Evolutionary conservation across 2,888 invertebrate genomes (phyloP).

Genomic region (Anorthoa munda): DNA sequence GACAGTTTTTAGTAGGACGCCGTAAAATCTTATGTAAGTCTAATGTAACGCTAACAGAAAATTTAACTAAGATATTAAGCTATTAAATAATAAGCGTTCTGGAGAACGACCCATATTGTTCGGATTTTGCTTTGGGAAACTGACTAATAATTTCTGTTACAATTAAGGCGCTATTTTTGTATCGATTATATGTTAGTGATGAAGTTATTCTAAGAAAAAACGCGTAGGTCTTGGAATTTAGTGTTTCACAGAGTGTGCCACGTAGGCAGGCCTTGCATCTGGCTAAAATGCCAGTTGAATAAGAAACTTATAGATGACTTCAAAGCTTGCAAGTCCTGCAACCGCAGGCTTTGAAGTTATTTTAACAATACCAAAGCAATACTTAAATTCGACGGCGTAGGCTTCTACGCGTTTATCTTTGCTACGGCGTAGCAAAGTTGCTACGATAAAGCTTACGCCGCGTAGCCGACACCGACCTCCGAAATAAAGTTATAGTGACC

Average conservation of each 20-base stretch:
- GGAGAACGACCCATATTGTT: slow-evolving; percentile 34
- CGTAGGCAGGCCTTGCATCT: not conserved
- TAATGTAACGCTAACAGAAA: slow-evolving; percentile 71
- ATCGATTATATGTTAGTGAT: too few relatives aligned
- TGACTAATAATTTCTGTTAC: not conserved
- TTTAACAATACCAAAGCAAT: too few relatives aligned
- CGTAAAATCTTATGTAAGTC: slow-evolving; percentile 76
- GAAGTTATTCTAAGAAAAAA: too few relatives aligned
- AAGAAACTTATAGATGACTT: slow-evolving; percentile 2
- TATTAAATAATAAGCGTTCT: slow-evolving; percentile 39
- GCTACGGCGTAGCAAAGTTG: slow-evolving; percentile 31
- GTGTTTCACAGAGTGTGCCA: too few relatives aligned
- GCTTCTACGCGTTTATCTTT: not conserved
- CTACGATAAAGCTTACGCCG: slow-evolving; percentile 19
- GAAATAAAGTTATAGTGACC: too few relatives aligned
- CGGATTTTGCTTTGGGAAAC: slow-evolving; percentile 22
- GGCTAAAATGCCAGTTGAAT: not conserved
- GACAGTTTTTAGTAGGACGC: too few relatives aligned
- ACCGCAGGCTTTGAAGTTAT: too few relatives aligned
- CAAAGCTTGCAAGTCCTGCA: too few relatives aligned
- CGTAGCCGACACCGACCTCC: not conserved
- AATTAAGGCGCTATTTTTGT: not conserved
- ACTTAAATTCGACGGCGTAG: too few relatives aligned
- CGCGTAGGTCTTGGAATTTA: too few relatives aligned
- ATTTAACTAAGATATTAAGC: slow-evolving; percentile 60